Conservation (phyloP, 2,888 invertebrate species). For the Elmis aenea region DNA sequence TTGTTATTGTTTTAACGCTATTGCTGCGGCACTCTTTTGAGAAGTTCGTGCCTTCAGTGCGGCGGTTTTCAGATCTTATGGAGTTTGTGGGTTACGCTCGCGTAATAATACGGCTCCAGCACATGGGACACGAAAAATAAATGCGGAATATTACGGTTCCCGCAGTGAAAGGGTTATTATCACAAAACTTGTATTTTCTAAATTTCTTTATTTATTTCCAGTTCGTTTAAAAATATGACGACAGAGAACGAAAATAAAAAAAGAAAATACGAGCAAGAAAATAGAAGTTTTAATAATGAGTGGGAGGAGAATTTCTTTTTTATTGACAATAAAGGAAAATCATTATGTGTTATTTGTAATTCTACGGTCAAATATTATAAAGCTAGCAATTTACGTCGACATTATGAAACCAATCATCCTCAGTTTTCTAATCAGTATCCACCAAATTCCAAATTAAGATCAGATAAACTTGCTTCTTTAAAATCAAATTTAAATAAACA, state of each 20-base stretch:
- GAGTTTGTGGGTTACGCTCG: no score
- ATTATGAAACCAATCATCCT: slow-evolving; percentile 14
- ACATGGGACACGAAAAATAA: no score
- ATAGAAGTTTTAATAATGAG: slow-evolving; percentile 13
- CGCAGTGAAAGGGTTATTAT: slow-evolving; percentile 1
- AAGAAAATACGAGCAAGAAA: slow-evolving; percentile 12
- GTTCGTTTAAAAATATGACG: slow-evolving; percentile 12
- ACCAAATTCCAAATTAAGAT: slow-evolving; percentile 15
- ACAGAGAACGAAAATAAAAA: slow-evolving; percentile 27
- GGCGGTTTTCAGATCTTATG: no score
- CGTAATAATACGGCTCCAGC: no score
- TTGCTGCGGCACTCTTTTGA: no score
- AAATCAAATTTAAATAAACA: slow-evolving; percentile 19
- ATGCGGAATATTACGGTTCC: no score
- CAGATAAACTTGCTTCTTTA: slow-evolving; percentile 17
- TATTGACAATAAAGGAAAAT: slow-evolving; percentile 32
- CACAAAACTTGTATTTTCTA: slow-evolving; percentile 13
- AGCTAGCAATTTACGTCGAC: slow-evolving; percentile 15
- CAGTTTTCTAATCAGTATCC: slow-evolving; percentile 16
- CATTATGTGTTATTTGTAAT: slow-evolving; percentile 11
- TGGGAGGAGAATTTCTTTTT: slow-evolving; percentile 15
- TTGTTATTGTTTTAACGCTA: slow-evolving; percentile 12
- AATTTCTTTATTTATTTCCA: slow-evolving; percentile 7
- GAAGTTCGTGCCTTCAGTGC: no score
- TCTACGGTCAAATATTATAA: slow-evolving; percentile 10